Base-by-base conservation (phyloP, 1,140 invertebrate genomes). In the Anastrepha obliqua region DNA sequence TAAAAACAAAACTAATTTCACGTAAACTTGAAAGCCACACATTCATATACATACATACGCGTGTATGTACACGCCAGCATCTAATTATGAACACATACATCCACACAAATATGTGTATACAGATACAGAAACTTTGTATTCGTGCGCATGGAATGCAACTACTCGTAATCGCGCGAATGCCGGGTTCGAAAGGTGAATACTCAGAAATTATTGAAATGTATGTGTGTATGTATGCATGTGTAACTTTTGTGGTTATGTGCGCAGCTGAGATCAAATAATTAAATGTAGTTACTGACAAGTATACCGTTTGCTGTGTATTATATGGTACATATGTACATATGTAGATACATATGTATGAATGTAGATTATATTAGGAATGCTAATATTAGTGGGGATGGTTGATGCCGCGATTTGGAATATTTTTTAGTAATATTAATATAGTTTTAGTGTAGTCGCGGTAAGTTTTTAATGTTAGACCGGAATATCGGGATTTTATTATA, bases 231-330 rank as follows among this genome's bases (percentile, higher is more conserved):
- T 65, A 39, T 62, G 42, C 11, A 86, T 39, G 1, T 62, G 42
- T 86, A 62, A 74, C 0, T 29, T 29, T 29, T 29, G 29, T 29
- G 29, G 29, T 29, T 29, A 29, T 29, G 20, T 64, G 20, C 62
- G 20, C 62, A 64, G 62, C 62, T 64, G 62, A 58, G n/a, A 62
- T 59, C 60, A 60, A 86, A 15, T 60, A 44, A 65, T 87, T 87
- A 58, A 87, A 70, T 65, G 17, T 29, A 87, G 51, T 67, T 87
- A 9, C 20, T 65, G 42, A 67, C 11, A 17, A 55, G 13, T 17
- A 3, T 20, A 85, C 3, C 42, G 47, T 39, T 58, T 9, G 17
- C 47, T 20, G 29, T 29, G 29, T 29, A 29, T 29, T 29, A 29
- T 29, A 29, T 29, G 29, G 29, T 29, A 29, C 29, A 29, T 29